These are phyloP conservation scores for Apostichopus japonicus DNA, from an alignment of 35 echinoderm and acorn worm species.

Conservation along the genomic window DNA sequence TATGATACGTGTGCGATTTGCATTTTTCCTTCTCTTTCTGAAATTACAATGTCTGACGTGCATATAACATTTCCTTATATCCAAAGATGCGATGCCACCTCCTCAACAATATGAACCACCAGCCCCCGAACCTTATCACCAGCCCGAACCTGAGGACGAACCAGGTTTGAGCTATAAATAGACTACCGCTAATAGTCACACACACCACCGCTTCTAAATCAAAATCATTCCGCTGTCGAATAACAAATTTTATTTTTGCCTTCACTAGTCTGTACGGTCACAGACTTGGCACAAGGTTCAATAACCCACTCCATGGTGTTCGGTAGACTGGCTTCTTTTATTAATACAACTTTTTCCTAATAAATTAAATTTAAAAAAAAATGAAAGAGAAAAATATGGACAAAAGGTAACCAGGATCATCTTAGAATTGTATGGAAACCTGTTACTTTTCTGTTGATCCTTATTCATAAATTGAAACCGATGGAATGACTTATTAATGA, in stretches of 20 bases:
- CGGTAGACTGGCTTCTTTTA: not conserved
- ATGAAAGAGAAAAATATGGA: too few species aligned
- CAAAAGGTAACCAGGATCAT: too few species aligned
- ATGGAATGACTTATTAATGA: too few species aligned
- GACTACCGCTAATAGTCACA: not conserved
- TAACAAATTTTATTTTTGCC: not conserved
- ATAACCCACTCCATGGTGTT: too few species aligned
- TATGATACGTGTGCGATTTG: too few species aligned
- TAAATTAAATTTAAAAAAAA: too few species aligned
- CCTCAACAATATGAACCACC: constrained; percentile 32
- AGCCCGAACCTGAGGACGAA: not conserved
- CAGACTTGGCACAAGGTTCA: not conserved
- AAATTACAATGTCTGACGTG: too few species aligned
- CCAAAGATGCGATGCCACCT: constrained; percentile 47
- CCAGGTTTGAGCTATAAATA: constrained; percentile 4
- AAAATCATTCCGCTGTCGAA: not conserved
- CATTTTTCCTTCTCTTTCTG: too few species aligned
- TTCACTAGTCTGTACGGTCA: not conserved
- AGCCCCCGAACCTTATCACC: not conserved
- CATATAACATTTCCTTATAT: constrained; percentile 15
- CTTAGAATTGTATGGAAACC: too few species aligned
- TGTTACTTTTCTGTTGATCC: too few species aligned
- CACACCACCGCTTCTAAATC: not conserved
- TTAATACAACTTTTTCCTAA: too few species aligned
- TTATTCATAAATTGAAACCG: too few species aligned